Base-by-base conservation (phyloP, 2,113 vertebrate species). In the Bufo gargarizans region DNA sequence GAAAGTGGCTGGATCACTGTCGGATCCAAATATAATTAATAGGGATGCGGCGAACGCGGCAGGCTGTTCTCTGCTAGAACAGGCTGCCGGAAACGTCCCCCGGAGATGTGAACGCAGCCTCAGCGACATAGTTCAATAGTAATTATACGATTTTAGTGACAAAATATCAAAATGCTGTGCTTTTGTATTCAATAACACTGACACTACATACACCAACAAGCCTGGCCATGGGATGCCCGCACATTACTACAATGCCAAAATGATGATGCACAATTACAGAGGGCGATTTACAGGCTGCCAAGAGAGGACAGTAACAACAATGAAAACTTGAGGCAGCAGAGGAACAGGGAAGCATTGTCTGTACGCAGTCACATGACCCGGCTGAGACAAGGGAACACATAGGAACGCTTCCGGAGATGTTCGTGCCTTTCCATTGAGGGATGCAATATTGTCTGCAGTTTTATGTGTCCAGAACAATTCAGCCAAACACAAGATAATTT, bases 241-340 rank as follows among this genome's bases (percentile, higher is more conserved):
- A 55, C 33, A 20, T 50, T 50, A 49, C 56, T 17, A 49, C 53
- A 20, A 71, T 77, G 67, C 79, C 56, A 76, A 82, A 33, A 82
- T 17, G 19, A 86, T 86, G 63, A 76, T 61, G 43, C 56, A 59
- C 33, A 88, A 82, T 76, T 33, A 88, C 79, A 88, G 69, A 33
- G 67, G 56, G 22, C 43, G 79, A 88, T 88, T 88, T 76, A 88
- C 45, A 88, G 13, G 47, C 86, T 88, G 86, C 86, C 86, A 88
- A 63, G 16, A 16, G 67, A 33, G 56, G 65, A 71, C 56, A 61
- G 79, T 22, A 61, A 33, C 16, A 49, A 82, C 79, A 88, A 88
- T 82, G 63, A 58, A 71, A 82, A 71, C 63, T 82, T 71, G 65
- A 77, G 17, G 43, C 45, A 65, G 33, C 7, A 1, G n/a, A 61